phyloP scores from a whole-genome alignment of 2,888 invertebrate genomes.

The Eilema griseolum region DNA sequence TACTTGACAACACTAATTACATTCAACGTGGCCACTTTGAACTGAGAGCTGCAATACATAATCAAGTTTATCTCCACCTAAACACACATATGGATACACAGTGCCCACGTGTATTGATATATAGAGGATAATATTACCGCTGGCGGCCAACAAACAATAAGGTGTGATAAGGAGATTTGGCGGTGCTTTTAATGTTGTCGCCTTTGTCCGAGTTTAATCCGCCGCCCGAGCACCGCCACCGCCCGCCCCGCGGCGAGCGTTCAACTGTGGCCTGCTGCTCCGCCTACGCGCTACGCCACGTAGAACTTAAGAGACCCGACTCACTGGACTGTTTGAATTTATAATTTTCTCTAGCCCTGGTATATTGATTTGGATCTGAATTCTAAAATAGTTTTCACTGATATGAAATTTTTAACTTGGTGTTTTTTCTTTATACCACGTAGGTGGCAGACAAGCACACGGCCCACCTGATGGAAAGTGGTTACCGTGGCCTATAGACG shows the following conservation, averaged over 20 bases:
- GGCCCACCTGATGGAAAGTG: no score
- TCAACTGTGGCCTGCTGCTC: slow-evolving; percentile 36
- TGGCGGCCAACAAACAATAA: slow-evolving; percentile 79
- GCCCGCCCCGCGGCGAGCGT: slow-evolving; percentile 45
- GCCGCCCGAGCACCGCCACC: slow-evolving; percentile 59
- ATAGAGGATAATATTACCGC: slow-evolving; percentile 75
- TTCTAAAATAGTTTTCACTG: not conserved
- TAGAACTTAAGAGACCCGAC: slow-evolving; percentile 32
- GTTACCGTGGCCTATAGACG: no score
- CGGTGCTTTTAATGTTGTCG: slow-evolving; percentile 81
- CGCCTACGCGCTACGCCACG: slow-evolving; percentile 60
- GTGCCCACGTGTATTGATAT: slow-evolving; percentile 76
- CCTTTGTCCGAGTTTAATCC: slow-evolving; percentile 82
- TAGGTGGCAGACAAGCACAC: no score
- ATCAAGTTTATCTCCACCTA: slow-evolving; percentile 59
- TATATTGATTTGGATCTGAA: not conserved
- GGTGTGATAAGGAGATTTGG: slow-evolving; percentile 82
- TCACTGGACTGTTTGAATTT: not conserved
- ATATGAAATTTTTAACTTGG: not conserved
- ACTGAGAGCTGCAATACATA: slow-evolving; percentile 44
- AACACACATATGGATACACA: slow-evolving; percentile 48
- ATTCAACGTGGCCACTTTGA: slow-evolving; percentile 39
- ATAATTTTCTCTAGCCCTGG: not conserved
- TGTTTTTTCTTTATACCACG: no score
- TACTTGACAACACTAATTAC: slow-evolving; percentile 42